A percentile compares a stretch with the other conserved stretches of the same genome.
Conservation (phyloP, 1,140 invertebrate species). For the Pomacea maculata region DNA sequence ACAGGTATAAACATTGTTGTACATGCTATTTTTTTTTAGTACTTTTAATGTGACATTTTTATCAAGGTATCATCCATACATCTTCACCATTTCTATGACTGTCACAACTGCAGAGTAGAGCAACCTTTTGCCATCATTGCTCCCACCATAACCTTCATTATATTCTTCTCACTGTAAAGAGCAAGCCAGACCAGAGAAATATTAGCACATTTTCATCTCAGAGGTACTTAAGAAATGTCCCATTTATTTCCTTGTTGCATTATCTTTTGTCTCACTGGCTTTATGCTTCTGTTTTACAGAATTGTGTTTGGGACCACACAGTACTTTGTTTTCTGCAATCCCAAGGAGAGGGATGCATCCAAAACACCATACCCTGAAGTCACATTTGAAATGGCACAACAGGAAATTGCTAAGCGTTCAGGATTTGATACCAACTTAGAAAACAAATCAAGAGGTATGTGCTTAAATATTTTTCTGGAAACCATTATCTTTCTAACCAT, state of each 20-base stretch:
- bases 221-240: neutral
- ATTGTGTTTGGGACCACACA: slow-evolving; percentile 72
- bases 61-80: too few relatives aligned
- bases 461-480: too few relatives aligned
- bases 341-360: slow-evolving; percentile 61
- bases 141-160: too few relatives aligned
- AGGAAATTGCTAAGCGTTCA: slow-evolving; percentile 72
- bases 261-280: too few relatives aligned
- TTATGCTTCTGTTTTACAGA: slow-evolving; percentile 48
- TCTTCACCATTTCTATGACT: too few relatives aligned
- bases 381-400: slow-evolving; percentile 71
- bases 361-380: slow-evolving; percentile 64
- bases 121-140: too few relatives aligned
- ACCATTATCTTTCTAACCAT: too few relatives aligned
- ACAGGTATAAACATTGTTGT: slow-evolving; percentile 62
- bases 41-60: too few relatives aligned
- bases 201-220: neutral
- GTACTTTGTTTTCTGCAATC: slow-evolving; percentile 71
- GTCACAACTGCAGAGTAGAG: too few relatives aligned
- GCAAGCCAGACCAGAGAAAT: too few relatives aligned
- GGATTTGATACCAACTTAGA: slow-evolving; percentile 66
- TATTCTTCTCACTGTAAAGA: too few relatives aligned
- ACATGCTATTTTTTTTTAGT: too few relatives aligned
- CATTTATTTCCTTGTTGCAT: neutral
- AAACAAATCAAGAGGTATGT: slow-evolving; percentile 63